Evolutionary conservation across 2,797 vertebrate genomes (phyloP).

Genomic region (Pelochelys cantorii): DNA sequence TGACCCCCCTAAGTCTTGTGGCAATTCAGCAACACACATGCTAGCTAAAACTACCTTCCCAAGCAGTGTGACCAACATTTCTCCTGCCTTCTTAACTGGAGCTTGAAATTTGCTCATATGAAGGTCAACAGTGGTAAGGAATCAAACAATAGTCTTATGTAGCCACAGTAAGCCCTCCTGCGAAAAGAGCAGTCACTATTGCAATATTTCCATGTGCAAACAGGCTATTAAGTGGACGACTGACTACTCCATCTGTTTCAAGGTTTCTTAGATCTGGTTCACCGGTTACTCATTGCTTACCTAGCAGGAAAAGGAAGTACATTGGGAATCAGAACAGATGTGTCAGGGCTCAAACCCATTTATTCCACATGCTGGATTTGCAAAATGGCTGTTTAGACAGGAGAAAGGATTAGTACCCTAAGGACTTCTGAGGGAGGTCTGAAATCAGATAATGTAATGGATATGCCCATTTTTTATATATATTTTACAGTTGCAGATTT

Average conservation of each 20-base stretch:
- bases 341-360: neutral
- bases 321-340: neutral
- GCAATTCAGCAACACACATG: neutral
- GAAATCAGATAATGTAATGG: neutral
- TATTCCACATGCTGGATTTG: neutral
- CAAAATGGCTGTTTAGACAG: neutral
- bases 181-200: neutral
- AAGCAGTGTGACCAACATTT: neutral
- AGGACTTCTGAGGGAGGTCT: neutral
- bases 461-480: neutral
- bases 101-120: neutral
- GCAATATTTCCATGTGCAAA: neutral
- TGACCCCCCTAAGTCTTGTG: fast-evolving
- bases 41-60: fast-evolving
- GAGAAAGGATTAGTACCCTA: neutral
- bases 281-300: neutral
- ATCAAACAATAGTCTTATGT: neutral
- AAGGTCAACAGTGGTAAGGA: neutral
- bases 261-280: neutral
- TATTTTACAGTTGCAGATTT: neutral
- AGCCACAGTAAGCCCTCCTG: neutral
- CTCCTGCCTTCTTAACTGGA: neutral
- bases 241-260: neutral
- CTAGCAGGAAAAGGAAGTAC: neutral
- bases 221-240: fast-evolving